Conservation (phyloP, 1,140 invertebrate genomes). For the Oppia nitens region DNA sequence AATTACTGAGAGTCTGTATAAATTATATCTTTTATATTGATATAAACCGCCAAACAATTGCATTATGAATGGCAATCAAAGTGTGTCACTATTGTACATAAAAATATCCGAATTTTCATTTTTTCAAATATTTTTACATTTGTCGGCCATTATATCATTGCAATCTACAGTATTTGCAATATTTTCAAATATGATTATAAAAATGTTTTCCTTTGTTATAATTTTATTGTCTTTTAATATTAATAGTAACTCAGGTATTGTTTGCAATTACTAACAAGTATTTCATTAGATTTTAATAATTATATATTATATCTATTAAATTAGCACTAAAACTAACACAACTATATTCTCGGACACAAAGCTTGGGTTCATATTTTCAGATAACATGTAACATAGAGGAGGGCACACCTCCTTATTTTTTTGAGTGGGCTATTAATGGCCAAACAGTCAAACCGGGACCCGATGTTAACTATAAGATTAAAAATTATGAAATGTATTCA, state of each 20-base stretch:
- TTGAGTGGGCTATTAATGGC: slow-evolving; percentile 8
- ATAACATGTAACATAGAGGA: neutral
- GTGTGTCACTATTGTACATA: neutral
- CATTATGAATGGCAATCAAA: neutral
- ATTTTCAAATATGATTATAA: too few species aligned
- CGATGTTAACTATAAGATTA: neutral
- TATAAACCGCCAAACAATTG: neutral
- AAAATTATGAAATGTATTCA: neutral
- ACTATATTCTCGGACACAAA: too few species aligned
- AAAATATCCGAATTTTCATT: neutral
- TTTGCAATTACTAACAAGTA: too few species aligned
- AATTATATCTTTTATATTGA: neutral
- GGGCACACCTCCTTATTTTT: neutral
- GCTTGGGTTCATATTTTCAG: neutral
- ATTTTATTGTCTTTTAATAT: neutral
- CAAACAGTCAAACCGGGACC: neutral
- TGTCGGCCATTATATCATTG: too few species aligned
- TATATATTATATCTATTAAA: too few species aligned
- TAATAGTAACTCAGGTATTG: too few species aligned
- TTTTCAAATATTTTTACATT: too few species aligned
- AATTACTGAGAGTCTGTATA: neutral
- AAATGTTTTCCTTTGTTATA: neutral
- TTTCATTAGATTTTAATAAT: too few species aligned
- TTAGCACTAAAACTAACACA: too few species aligned
- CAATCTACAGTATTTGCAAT: too few species aligned